Evolutionary conservation across 2,797 vertebrate genomes (phyloP), one percentile per base, ranked within the genome.

Genomic region (Bufotes viridis): DNA sequence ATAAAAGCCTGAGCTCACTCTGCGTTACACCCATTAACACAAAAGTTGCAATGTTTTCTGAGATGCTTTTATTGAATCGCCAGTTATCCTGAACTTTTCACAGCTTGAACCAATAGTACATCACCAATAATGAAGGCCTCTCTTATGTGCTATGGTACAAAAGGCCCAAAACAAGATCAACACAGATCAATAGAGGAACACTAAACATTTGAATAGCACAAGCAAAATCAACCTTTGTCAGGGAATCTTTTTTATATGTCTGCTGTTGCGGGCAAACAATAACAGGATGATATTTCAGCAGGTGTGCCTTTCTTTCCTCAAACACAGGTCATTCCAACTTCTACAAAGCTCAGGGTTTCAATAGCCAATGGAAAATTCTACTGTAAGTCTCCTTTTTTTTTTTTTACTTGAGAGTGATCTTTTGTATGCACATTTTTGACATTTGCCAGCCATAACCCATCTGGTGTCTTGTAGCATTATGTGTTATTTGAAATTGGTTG

Each of bases 21-120:
- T 7, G 81, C 89, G 93, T 88, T 88, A 91, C 94, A 81, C 94
- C 95, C 92, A 85, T 85, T 90, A 90, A 90, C 92, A 93, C 92
- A 94, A 91, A 93, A 93, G 91, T 90, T 90, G 86, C 20, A 88
- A 90, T 93, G 91, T 85, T 93, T 93, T 91, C 91, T 70, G 90
- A 91, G 90, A 79, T 84, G 87, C 90, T 92, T 93, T 89, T 91
- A 14, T 91, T 76, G 91, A 91, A 90, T 93, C 87, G n/a, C 90
- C 63, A 85, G 88, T 82, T 87, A 17, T 10, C 78, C 70, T 20
- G 57, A 93, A 90, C 92, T 92, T 90, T 93, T 95, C 93, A 91
- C 93, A 92, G 91, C 88, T 94, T 90, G 89, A 89, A 85, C 91
- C 90, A 91, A 91, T 55, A 82, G 84, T 89, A 72, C 87, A 29